Evolutionary conservation across 2,797 vertebrate species (phyloP).

Genomic region (Meda fulgida): DNA sequence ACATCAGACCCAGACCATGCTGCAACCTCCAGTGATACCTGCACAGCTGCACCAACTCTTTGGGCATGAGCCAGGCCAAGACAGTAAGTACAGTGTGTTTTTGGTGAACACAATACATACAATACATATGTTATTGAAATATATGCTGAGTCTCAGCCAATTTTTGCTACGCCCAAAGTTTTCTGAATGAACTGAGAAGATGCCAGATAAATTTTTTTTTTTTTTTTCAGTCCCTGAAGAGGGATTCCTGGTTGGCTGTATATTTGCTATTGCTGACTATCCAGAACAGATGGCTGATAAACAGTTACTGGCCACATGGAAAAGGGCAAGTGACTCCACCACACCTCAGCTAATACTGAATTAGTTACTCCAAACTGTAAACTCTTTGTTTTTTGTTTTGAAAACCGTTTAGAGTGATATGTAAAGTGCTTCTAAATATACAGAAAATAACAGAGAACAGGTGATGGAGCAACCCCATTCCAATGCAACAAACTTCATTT

Average conservation of each 20-base stretch:
- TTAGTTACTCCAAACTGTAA: not conserved
- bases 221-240: constrained; percentile 88
- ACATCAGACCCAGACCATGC: constrained; percentile 75
- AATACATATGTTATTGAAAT: not conserved
- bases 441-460: not conserved
- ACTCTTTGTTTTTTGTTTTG: not conserved
- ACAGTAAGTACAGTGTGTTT: constrained; percentile 82
- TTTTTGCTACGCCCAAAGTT: not conserved
- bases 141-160: not conserved
- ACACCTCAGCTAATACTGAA: not conserved
- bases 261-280: constrained; percentile 95
- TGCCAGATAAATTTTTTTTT: not conserved
- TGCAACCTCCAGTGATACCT: constrained; percentile 76
- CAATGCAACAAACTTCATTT: not conserved
- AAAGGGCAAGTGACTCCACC: constrained; percentile 81
- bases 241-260: constrained; percentile 90
- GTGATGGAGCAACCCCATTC: not conserved
- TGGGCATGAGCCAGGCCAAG: constrained; percentile 89
- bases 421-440: not conserved
- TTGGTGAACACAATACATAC: not conserved
- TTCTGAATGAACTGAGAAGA: not conserved
- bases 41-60: constrained; percentile 83
- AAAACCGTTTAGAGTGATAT: not conserved
- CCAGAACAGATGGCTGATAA: constrained; percentile 98
- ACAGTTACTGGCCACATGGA: constrained; percentile 94